phyloP scores from a whole-genome alignment of 92 coral and sea anemone species.

The Parazoanthus atlanticus region DNA sequence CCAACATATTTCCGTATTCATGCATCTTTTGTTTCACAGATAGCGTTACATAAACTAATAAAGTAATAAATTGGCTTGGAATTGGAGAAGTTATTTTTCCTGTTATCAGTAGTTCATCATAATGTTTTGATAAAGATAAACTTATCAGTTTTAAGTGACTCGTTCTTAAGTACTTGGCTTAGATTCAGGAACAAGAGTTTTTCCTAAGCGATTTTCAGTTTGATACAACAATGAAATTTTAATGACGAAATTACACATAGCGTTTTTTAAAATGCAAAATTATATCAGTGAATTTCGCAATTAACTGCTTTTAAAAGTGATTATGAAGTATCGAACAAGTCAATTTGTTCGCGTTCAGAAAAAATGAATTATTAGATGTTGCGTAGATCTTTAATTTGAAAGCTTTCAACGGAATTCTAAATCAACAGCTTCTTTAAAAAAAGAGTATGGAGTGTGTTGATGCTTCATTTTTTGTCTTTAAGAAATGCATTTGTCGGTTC shows the following conservation, averaged over 20 bases:
- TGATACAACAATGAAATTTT: constrained; percentile 4
- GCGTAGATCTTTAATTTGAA: not conserved
- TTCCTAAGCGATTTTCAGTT: not conserved
- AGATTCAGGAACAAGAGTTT: not conserved
- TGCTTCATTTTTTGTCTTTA: not conserved
- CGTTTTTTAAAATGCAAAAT: not conserved
- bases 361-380: not conserved
- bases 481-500: not conserved
- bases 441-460: not conserved
- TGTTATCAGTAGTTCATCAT: not conserved
- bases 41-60: constrained; percentile 17
- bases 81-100: too few relatives aligned
- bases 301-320: not conserved
- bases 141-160: not conserved
- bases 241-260: constrained; percentile 1
- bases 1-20: constrained; percentile 8
- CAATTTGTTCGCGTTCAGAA: too few relatives aligned
- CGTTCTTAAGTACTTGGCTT: not conserved
- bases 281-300: not conserved
- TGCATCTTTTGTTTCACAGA: constrained; percentile 3
- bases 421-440: too few relatives aligned
- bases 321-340: not conserved
- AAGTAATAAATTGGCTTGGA: not conserved
- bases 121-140: not conserved
- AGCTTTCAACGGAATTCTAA: not conserved